phyloP scores from a whole-genome alignment of 2,888 invertebrate genomes.

The Pristionchus exspectatus region DNA sequence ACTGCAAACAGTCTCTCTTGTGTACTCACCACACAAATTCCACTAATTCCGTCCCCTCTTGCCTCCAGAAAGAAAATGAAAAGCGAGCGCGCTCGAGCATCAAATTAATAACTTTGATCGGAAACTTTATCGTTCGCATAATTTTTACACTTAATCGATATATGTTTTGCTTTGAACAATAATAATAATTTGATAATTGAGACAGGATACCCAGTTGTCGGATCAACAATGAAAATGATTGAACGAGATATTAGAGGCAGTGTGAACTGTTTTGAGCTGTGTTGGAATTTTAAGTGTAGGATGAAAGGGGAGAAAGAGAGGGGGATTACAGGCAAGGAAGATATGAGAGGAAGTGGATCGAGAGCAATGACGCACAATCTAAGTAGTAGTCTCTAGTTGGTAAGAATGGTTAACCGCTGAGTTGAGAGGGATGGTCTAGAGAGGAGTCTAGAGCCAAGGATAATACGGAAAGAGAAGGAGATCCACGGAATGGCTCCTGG shows the following conservation, averaged over 20 bases:
- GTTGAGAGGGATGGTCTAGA: constrained; percentile 19
- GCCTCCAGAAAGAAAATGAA: constrained; percentile 52
- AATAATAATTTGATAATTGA: constrained; percentile 42
- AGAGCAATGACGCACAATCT: constrained; percentile 18
- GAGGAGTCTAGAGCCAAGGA: background rate
- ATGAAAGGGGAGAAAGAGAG: background rate
- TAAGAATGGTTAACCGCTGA: constrained; percentile 46
- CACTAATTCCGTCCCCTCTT: constrained; percentile 55
- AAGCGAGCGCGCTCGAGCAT: constrained; percentile 41
- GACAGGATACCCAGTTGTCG: constrained; percentile 34
- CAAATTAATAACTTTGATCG: background rate
- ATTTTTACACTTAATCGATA: constrained; percentile 17
- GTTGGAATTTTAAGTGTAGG: constrained; percentile 9
- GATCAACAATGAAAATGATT: constrained; percentile 11
- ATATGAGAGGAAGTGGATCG: constrained; percentile 32
- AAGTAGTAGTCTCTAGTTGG: constrained; percentile 33
- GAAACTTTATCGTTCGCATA: constrained; percentile 42
- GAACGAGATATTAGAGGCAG: constrained; percentile 44
- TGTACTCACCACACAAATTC: constrained; percentile 57
- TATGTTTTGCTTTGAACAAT: constrained; percentile 30
- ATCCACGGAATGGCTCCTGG: constrained; percentile 52
- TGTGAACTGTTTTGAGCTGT: constrained; percentile 35
- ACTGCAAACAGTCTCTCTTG: constrained; percentile 55
- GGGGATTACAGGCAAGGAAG: constrained; percentile 35
- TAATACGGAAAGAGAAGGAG: constrained; percentile 36